Base-by-base conservation (phyloP, 2,797 vertebrate genomes). In the Lycodopsis pacificus region DNA sequence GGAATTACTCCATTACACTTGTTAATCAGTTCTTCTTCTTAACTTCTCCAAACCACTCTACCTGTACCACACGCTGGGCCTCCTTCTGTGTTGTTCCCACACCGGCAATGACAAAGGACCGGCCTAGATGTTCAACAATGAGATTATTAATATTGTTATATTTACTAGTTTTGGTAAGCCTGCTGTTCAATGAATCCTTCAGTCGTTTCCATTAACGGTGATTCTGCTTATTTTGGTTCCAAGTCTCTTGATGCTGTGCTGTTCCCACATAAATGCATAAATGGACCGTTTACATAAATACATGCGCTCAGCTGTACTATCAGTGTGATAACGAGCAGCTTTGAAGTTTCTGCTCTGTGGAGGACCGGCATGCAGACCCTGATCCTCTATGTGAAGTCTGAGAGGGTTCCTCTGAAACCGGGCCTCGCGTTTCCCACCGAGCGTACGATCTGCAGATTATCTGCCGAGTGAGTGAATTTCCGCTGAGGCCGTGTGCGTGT, bases 1-100 rank as follows among this genome's bases (percentile, higher is more conserved):
- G 10, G 51, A 10, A 6, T 49, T 72, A 56, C 58, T 70, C 76
- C 73, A 59, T 72, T 82, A 22, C 64, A 73, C 54, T 73, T 63
- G 49, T 36, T 73, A 67, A 79, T 76, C 42, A 38, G 46, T 53
- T 65, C 2, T 54, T 72, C 30, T 58, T 62, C 15, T 48, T 65
- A 8, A 34, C 51, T 30, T 30, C 30, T 5, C 5, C 30, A 67
- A 71, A 51, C 49, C 10, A 11, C 20, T 25, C 40, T 56, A 20
- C 44, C 44, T 54, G 22, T 19, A 25, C 7, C 10, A 30, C 59
- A 57, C 32, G 20, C 63, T 42, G 15, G 25, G 58, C 72, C 32
- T 46, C 46, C 62, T 40, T 53, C 42, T 69, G 34, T 32, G 6
- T 54, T 7, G 22, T 58, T 57, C 34, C 32, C 19, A 48, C 30